Conservation (phyloP, 2,113 vertebrate genomes). For the Ariopsis seemanni region DNA sequence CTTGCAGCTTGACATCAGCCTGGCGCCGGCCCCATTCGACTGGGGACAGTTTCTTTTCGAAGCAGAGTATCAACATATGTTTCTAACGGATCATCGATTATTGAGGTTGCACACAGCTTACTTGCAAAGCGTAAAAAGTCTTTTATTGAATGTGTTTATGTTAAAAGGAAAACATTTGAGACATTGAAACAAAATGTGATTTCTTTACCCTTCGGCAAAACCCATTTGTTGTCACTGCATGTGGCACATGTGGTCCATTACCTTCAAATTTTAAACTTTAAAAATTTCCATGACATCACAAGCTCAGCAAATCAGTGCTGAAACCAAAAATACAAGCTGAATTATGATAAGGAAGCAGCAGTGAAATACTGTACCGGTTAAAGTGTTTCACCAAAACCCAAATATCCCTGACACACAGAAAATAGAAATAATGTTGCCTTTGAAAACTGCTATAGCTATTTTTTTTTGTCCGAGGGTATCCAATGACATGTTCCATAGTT, state of each 20-base stretch:
- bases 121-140: not conserved
- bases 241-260: slow-evolving; percentile 14
- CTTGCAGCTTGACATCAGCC: slow-evolving; percentile 10
- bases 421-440: not conserved
- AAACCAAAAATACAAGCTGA: not conserved
- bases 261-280: not conserved
- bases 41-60: not conserved
- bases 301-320: not conserved
- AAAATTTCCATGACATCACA: not conserved
- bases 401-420: not conserved
- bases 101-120: not conserved
- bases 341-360: not conserved
- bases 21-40: not conserved
- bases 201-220: slow-evolving; percentile 25
- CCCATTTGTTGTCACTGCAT: slow-evolving; percentile 24
- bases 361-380: not conserved
- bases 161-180: not conserved
- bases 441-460: not conserved
- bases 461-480: not conserved
- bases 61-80: not conserved
- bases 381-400: not conserved
- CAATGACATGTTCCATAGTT: slow-evolving; percentile 11
- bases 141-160: not conserved
- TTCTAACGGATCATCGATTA: not conserved
- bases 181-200: not conserved